phyloP scores from a whole-genome alignment of 2,797 vertebrate species.

The Balearica regulorum region DNA sequence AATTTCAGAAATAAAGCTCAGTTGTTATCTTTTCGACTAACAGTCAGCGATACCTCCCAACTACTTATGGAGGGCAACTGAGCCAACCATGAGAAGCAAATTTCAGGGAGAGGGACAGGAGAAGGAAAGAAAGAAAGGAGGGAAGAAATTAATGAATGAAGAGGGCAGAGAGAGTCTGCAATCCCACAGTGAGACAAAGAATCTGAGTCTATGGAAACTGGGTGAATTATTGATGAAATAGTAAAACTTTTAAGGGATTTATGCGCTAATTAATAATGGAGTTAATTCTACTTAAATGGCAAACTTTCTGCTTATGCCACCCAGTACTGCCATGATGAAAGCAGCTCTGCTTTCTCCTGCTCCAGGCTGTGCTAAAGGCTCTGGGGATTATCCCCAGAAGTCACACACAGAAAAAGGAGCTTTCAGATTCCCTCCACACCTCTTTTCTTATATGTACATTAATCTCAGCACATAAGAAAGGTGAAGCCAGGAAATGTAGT shows the following conservation, averaged over 20 bases:
- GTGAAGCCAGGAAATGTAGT: background rate
- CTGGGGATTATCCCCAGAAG: background rate
- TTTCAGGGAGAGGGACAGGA: background rate
- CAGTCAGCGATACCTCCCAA: background rate
- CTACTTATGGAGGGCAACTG: background rate
- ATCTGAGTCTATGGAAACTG: background rate
- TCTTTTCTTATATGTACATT: background rate
- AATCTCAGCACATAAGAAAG: background rate
- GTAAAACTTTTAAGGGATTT: background rate
- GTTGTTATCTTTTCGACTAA: background rate
- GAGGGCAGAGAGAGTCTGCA: background rate
- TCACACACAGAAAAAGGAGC: background rate
- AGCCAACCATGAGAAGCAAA: background rate
- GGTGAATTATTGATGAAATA: slow-evolving; percentile 13
- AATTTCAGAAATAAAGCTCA: background rate
- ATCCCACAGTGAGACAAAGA: background rate
- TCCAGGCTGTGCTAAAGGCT: background rate
- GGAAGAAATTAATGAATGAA: background rate
- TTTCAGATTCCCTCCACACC: background rate
- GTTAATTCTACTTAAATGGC: background rate
- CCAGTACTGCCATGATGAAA: background rate
- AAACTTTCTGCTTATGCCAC: background rate
- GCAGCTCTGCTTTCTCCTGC: background rate
- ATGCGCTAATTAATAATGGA: background rate
- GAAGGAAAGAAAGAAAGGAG: background rate